phyloP scores from a whole-genome alignment of 2,797 vertebrate species.

The Tragelaphus eurycerus region DNA sequence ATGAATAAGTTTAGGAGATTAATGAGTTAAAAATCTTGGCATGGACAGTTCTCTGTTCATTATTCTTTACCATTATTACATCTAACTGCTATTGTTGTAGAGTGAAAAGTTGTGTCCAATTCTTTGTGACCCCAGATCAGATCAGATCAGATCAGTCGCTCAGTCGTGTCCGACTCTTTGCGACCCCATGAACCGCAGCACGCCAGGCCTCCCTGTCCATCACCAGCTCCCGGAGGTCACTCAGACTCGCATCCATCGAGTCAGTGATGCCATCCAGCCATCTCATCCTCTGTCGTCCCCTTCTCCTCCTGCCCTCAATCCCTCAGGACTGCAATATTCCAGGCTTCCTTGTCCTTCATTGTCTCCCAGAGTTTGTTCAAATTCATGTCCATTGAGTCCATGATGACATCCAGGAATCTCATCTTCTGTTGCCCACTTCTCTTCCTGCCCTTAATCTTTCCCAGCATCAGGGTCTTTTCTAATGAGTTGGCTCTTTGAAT shows the following conservation, averaged over 20 bases:
- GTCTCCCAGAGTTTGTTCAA: background rate
- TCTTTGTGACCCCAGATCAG: background rate
- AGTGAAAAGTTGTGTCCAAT: background rate
- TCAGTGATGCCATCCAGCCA: too few species aligned
- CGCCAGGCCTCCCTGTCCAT: too few species aligned
- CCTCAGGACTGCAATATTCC: background rate
- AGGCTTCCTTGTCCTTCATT: background rate
- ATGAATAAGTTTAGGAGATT: background rate
- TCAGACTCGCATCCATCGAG: too few species aligned
- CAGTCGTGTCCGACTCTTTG: too few species aligned
- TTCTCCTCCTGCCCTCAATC: too few species aligned
- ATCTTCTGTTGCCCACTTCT: background rate
- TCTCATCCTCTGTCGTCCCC: too few species aligned
- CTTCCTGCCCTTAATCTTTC: background rate
- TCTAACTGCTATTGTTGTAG: background rate
- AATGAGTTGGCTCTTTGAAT: background rate
- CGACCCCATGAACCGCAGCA: too few species aligned
- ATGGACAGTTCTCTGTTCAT: background rate
- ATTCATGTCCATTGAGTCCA: background rate
- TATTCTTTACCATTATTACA: background rate
- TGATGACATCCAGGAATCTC: background rate
- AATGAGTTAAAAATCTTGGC: background rate
- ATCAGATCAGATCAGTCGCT: too few species aligned
- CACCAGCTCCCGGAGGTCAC: too few species aligned
- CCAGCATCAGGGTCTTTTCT: background rate